These are phyloP conservation scores for Notiomystis cincta DNA, from an alignment of 2,113 vertebrate species.

Conservation along the genomic window DNA sequence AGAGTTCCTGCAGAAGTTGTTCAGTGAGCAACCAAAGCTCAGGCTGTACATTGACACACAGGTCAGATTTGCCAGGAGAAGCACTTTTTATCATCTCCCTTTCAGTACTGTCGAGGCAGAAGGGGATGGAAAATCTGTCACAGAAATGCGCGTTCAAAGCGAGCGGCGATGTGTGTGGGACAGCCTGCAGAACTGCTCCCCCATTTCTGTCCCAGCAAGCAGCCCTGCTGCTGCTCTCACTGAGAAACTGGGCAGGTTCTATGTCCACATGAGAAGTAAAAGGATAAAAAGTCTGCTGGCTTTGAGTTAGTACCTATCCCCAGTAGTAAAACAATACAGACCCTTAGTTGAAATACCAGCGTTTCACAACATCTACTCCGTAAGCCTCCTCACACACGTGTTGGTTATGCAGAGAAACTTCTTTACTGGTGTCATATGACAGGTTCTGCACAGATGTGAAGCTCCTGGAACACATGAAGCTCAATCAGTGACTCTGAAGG, in stretches of 20 bases:
- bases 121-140: not conserved
- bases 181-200: not conserved
- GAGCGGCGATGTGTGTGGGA: not conserved
- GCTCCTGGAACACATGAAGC: slow-evolving; percentile 38
- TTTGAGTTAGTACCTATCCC: not conserved
- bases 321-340: not conserved
- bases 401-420: slow-evolving; percentile 70
- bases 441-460: slow-evolving; percentile 70
- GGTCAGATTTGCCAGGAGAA: not conserved
- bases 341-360: slow-evolving; percentile 60
- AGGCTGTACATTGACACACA: not conserved
- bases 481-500: not conserved
- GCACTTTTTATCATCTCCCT: not conserved
- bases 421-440: slow-evolving; percentile 71
- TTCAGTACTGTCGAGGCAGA: not conserved
- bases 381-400: slow-evolving; percentile 52
- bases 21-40: not conserved
- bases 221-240: not conserved
- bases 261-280: not conserved
- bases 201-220: not conserved
- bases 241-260: not conserved
- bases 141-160: not conserved
- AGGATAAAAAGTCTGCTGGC: not conserved
- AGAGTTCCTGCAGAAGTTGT: not conserved
- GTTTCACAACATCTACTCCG: slow-evolving; percentile 12